These are phyloP conservation scores for Coccyzus lansbergi DNA, from an alignment of 2,797 vertebrate genomes.

Conservation along the genomic window DNA sequence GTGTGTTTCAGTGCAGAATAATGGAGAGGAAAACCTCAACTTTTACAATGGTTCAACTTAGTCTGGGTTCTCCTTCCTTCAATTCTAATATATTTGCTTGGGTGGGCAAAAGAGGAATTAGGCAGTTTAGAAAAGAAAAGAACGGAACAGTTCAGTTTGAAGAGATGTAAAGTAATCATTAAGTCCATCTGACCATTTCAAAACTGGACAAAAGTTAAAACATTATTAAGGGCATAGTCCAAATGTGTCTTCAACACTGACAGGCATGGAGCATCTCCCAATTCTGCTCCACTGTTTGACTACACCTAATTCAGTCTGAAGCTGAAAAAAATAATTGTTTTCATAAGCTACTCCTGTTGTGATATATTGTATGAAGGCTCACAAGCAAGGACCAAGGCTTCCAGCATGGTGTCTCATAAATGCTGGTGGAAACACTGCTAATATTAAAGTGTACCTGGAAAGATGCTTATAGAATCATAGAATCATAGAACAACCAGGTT, in stretches of 20 bases:
- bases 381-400: background rate
- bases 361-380: background rate
- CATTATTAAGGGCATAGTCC: background rate
- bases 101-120: background rate
- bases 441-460: background rate
- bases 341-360: background rate
- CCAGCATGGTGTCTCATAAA: background rate
- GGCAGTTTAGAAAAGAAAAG: background rate
- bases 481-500: no score
- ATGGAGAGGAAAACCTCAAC: background rate
- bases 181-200: background rate
- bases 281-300: background rate
- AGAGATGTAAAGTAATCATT: background rate
- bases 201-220: background rate
- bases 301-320: background rate
- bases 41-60: background rate
- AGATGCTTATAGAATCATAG: no score
- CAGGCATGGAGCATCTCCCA: accelerated
- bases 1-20: background rate
- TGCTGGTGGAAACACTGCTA: background rate
- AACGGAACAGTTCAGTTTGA: background rate
- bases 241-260: background rate
- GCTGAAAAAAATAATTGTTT: background rate
- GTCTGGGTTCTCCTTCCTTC: background rate
- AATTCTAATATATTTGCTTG: background rate